Base-by-base conservation (phyloP, 2,888 invertebrate species). In the Euproctis similis region DNA sequence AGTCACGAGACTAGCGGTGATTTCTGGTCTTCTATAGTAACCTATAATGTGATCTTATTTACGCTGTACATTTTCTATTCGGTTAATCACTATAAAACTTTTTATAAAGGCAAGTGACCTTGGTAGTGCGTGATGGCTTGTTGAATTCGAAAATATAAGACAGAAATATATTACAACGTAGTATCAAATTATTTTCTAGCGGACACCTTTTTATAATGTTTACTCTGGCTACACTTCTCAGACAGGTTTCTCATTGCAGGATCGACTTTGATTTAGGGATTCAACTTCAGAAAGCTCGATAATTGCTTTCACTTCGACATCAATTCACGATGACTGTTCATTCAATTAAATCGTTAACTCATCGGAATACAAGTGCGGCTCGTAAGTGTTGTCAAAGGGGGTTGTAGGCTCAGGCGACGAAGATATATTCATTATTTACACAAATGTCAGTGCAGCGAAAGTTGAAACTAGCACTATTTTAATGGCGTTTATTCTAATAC, bases 1-100 rank as follows among this genome's bases (percentile, higher is more conserved):
- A 70, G 72, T 75, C 81, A 81, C 82, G 81, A 75, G 58, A 39
- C 26, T 54, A 62, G 57, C 59, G 59, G 51, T 53, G 47, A 51
- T 54, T 50, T 51, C 55, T 53, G 56, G 47, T 45, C 47, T 29
- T 19, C 11, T 10, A 9, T 22, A 26, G n/a, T n/a, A n/a, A n/a
- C n/a, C n/a, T n/a, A n/a, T n/a, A n/a, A n/a, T n/a, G n/a, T n/a
- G n/a, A n/a, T n/a, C n/a, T n/a, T n/a, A n/a, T n/a, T n/a, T n/a
- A n/a, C n/a, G n/a, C n/a, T n/a, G n/a, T n/a, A n/a, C n/a, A n/a
- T n/a, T n/a, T n/a, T n/a, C n/a, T n/a, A n/a, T n/a, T n/a, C n/a
- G n/a, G n/a, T n/a, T n/a, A n/a, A n/a, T n/a, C n/a, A n/a, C n/a
- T n/a, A n/a, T n/a, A n/a, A n/a, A n/a, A n/a, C n/a, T n/a, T n/a